Conservation (phyloP, 2,888 invertebrate species). For the Morinoia aosen region DNA sequence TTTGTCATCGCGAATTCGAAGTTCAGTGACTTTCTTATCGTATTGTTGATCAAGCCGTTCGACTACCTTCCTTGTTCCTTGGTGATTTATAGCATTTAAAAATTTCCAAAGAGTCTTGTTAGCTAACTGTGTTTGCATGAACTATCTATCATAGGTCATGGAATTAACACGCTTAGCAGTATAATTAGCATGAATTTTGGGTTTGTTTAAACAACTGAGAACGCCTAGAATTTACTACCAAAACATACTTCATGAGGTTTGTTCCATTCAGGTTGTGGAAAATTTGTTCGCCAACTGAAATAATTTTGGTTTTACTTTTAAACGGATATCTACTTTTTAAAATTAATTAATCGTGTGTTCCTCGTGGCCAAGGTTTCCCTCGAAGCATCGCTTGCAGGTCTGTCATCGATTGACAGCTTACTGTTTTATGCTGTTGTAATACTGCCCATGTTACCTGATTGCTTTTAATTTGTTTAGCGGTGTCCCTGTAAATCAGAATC, state of each 20-base stretch:
- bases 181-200: neutral
- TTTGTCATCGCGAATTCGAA: neutral
- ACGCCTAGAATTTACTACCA: neutral
- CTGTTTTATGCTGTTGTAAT: neutral
- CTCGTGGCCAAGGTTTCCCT: neutral
- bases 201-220: neutral
- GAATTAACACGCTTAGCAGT: neutral
- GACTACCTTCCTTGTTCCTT: neutral
- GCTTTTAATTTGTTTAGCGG: neutral
- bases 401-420: neutral
- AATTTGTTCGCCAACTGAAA: neutral
- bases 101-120: too few relatives aligned
- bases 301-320: neutral
- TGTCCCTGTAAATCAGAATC: neutral
- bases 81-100: too few relatives aligned
- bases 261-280: neutral
- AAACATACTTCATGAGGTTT: neutral
- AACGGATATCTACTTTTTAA: neutral
- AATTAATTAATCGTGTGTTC: neutral
- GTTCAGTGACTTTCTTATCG: neutral
- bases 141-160: neutral
- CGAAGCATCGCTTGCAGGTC: neutral
- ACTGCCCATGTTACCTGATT: neutral
- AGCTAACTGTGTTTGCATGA: neutral
- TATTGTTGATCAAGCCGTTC: neutral